A percentile compares a stretch with the other conserved stretches of the same genome.
Conservation (phyloP, 2,888 invertebrate genomes). For the Craniophora ligustri region DNA sequence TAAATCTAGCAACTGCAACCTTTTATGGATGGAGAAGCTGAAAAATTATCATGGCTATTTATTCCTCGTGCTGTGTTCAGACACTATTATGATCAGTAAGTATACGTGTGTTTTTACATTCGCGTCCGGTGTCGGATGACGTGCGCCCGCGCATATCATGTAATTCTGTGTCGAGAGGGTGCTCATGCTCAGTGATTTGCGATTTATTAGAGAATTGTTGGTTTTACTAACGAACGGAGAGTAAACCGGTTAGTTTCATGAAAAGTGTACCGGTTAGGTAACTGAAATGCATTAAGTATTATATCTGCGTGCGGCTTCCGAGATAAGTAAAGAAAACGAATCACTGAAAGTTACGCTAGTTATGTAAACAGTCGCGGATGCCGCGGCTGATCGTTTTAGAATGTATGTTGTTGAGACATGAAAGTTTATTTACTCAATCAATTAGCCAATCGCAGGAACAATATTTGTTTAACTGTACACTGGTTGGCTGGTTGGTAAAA, state of each 20-base stretch:
- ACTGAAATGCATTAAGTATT: too few relatives aligned
- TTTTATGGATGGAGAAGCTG: too few relatives aligned
- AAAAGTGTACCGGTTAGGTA: background rate
- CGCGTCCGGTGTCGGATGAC: constrained; percentile 46
- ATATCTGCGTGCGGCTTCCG: background rate
- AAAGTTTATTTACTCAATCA: too few relatives aligned
- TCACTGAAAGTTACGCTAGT: background rate
- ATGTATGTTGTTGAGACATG: background rate
- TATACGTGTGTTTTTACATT: constrained; percentile 44
- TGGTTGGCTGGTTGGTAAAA: too few relatives aligned
- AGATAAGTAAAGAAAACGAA: constrained; percentile 1
- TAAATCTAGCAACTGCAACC: too few relatives aligned
- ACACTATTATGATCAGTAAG: constrained; percentile 5
- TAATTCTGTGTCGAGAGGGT: constrained; percentile 18
- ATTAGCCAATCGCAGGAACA: too few relatives aligned
- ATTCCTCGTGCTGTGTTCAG: background rate
- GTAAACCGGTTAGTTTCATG: background rate
- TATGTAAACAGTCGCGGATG: background rate
- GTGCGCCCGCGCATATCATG: constrained; percentile 27
- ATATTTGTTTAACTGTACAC: too few relatives aligned
- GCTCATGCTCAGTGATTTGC: background rate
- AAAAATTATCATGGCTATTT: background rate
- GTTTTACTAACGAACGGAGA: constrained; percentile 13
- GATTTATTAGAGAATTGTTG: constrained; percentile 25
- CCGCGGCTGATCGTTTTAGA: background rate